Evolutionary conservation across 1,140 invertebrate genomes (phyloP), one percentile per base, ranked within the genome.

Genomic region (Drosophila pseudoobscura): DNA sequence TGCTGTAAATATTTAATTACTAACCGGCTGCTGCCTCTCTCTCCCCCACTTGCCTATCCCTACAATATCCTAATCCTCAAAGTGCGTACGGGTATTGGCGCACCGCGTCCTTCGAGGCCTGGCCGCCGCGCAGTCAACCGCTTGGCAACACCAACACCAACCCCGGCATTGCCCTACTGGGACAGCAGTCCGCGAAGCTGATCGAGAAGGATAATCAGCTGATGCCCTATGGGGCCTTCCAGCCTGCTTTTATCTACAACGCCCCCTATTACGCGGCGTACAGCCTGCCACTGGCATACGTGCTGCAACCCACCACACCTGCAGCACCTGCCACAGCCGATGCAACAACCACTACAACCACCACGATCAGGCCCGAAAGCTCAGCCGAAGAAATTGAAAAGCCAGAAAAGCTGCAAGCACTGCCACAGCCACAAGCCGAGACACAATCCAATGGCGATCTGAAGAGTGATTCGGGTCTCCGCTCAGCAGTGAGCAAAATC

Each of bases 51-150:
- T 52, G 52, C 47, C 6, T 22, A 55, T 51, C 9, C 50, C 17
- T 45, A 49, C 47, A 39, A 20, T 35, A 39, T 58, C 45, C 45
- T 62, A 55, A 83, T 51, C 52, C 50, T 31, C 47, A 51, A 60
- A 88, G 84, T 78, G 69, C 73, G 26, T 68, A 66, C 54, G 91
- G 89, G 43, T 68, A 69, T 52, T 90, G 89, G 89, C 82, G 82
- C 58, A 87, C 80, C 44, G 58, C 78, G 50, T 91, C 75, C 57
- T 31, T 87, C 22, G 80, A 91, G 64, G 63, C 63, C 50, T 90
- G 89, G 89, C 89, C 89, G 39, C 60, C 73, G 44, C 66, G 52
- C 57, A 59, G 50, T 56, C 68, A 51, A 3, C 59, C 61, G 20
- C 24, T 26, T 17, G 52, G 53, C 39, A 26, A 47, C 29, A 35